Evolutionary conservation across 1,140 invertebrate genomes (phyloP), one percentile per base, ranked within the genome.

Genomic region (Atta cephalotes): DNA sequence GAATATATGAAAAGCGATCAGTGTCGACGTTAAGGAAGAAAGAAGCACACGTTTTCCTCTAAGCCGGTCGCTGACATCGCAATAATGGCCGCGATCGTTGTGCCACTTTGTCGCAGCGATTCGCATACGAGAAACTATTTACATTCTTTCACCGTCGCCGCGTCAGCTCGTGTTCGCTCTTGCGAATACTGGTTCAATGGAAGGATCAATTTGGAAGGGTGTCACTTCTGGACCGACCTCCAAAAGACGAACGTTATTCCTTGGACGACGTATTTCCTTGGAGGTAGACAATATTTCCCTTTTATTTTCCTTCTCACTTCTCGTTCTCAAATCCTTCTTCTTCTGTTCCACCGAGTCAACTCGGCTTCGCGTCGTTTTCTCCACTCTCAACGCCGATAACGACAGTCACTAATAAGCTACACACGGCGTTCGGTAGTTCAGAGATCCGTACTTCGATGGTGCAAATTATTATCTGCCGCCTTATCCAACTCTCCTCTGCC

Each of bases 231-330:
- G 51, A n/a, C 74, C 65, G 74, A 84, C 60, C 72, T 56, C 87
- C 88, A 71, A 89, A 88, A 89, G 86, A 14, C 63, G n/a, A 35
- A 78, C 82, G 72, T 65, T 35, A 25, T n/a, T n/a, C n/a, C n/a
- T n/a, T n/a, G n/a, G n/a, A n/a, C 70, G 45, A 82, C 39, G 84
- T 89, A 89, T 89, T 87, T 84, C 88, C 77, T 85, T 21, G 12
- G 85, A 63, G 85, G 49, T 70, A 74, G 16, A 89, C 72, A 39
- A 62, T 82, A 74, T 60, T 49, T 62, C 31, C 25, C 56, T 25
- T 62, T 62, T 60, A 49, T 45, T 58, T 56, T 60, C 79, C 21
- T 16, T n/a, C 18, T 53, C 14, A 79, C 74, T 77, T 21, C 28
- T 66, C 25, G 25, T 63, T 63, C 14, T 7, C 25, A 28, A 28